Conservation (phyloP, 2,113 vertebrate species). For the Sclerurus mexicanus region DNA sequence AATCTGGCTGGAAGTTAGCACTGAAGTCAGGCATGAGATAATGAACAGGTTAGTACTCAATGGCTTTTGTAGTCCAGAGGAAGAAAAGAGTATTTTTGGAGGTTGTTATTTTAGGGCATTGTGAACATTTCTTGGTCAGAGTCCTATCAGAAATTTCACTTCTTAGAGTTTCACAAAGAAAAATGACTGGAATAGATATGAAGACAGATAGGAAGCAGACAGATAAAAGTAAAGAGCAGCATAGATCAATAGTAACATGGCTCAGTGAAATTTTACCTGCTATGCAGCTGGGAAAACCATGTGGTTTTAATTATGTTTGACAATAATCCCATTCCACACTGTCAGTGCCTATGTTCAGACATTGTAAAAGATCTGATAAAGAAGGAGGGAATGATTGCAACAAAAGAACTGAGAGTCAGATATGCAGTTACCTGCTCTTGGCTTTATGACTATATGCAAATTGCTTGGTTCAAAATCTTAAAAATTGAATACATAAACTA, state of each 20-base stretch:
- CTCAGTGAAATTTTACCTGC: slow-evolving; percentile 1
- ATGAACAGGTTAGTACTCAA: not conserved
- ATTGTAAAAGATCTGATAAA: not conserved
- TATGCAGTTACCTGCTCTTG: not conserved
- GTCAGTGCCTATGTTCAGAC: not conserved
- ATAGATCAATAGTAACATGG: not conserved
- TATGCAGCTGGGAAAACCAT: not conserved
- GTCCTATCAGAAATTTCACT: not conserved
- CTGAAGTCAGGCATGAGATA: not conserved
- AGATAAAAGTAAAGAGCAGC: not conserved
- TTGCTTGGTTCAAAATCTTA: not conserved
- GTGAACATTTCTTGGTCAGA: not conserved
- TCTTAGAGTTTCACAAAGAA: slow-evolving; percentile 1
- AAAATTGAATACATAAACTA: not conserved
- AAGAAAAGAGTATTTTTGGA: not conserved
- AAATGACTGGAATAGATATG: not conserved
- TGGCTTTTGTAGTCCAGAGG: slow-evolving; percentile 22
- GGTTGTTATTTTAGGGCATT: not conserved
- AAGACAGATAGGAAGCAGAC: not conserved
- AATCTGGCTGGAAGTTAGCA: not conserved
- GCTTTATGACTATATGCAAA: not conserved
- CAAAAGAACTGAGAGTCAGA: not conserved
- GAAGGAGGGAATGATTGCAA: not conserved
- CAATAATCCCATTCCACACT: not conserved
- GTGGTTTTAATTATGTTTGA: slow-evolving; percentile 13